phyloP scores from a whole-genome alignment of 2,888 invertebrate species.

The Tipula unca region DNA sequence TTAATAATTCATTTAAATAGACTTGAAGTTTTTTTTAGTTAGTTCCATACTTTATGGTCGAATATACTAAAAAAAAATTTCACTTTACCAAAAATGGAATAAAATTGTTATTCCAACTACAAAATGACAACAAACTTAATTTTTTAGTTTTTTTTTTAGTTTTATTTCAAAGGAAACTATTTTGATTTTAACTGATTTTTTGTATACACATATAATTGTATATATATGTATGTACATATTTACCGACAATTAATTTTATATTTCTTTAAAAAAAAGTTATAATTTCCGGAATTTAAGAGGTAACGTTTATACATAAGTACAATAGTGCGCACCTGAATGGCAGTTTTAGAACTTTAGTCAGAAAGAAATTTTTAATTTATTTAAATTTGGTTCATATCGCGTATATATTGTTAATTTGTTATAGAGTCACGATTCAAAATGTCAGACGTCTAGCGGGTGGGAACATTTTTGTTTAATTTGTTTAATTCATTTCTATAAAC shows the following conservation, averaged over 20 bases:
- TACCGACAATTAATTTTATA: not conserved
- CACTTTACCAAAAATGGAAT: not conserved
- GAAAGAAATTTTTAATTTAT: not conserved
- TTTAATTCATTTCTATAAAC: not conserved
- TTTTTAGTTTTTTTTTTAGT: not conserved
- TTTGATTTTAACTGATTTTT: not conserved
- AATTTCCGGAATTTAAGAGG: not conserved
- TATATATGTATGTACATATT: not conserved
- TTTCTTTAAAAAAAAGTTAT: not conserved
- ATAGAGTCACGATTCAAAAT: not conserved
- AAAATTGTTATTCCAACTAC: not conserved
- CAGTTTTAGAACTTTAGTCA: not conserved
- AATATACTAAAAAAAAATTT: not conserved
- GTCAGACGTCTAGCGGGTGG: not conserved
- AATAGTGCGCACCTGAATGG: not conserved
- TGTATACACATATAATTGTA: not conserved
- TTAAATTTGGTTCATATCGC: not conserved
- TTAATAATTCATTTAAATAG: not conserved
- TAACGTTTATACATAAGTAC: not conserved
- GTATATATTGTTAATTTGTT: too few relatives aligned
- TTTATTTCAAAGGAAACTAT: slow-evolving; percentile 2
- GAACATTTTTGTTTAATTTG: not conserved
- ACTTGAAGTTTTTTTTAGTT: not conserved
- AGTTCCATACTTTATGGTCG: not conserved
- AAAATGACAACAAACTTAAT: not conserved